These are phyloP conservation scores for Herminia tarsipennalis DNA, from an alignment of 2,888 invertebrate genomes.

Conservation along the genomic window DNA sequence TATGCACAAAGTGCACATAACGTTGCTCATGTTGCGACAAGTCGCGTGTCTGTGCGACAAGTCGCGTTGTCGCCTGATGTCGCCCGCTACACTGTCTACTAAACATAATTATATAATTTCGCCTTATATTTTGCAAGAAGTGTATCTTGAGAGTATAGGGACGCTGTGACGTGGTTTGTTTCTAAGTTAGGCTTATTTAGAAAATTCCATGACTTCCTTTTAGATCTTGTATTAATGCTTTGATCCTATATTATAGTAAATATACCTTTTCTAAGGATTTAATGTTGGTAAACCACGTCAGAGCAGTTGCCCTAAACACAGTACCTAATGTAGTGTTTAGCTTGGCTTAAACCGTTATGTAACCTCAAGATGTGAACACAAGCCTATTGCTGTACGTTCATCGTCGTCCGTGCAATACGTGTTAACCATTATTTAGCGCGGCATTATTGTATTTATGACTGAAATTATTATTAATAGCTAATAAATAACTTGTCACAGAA, in stretches of 20 bases:
- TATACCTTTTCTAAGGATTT: no score
- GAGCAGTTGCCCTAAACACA: slow-evolving; percentile 5
- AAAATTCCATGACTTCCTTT: no score
- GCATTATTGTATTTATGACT: slow-evolving; percentile 19
- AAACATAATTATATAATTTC: slow-evolving; percentile 39
- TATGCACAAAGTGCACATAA: slow-evolving; percentile 62
- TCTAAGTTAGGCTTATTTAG: no score
- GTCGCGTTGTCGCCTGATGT: slow-evolving; percentile 9
- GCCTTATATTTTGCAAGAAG: slow-evolving; percentile 38
- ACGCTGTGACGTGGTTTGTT: background rate
- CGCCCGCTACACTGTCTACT: slow-evolving; percentile 14
- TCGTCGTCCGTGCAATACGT: slow-evolving; percentile 11
- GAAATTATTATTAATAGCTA: slow-evolving; percentile 8
- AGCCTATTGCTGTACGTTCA: slow-evolving; percentile 55
- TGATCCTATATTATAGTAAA: no score
- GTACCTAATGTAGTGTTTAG: slow-evolving; percentile 37
- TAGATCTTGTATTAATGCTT: no score
- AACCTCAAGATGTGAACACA: slow-evolving; percentile 37
- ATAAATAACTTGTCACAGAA: slow-evolving; percentile 7
- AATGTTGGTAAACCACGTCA: background rate
- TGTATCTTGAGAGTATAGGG: slow-evolving; percentile 26
- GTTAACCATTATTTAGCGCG: slow-evolving; percentile 5
- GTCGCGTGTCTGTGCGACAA: slow-evolving; percentile 4
- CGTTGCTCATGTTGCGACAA: slow-evolving; percentile 51
- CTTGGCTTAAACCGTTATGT: slow-evolving; percentile 43